Conservation (phyloP, 2,888 invertebrate species). For the Trichopoda pennipes region DNA sequence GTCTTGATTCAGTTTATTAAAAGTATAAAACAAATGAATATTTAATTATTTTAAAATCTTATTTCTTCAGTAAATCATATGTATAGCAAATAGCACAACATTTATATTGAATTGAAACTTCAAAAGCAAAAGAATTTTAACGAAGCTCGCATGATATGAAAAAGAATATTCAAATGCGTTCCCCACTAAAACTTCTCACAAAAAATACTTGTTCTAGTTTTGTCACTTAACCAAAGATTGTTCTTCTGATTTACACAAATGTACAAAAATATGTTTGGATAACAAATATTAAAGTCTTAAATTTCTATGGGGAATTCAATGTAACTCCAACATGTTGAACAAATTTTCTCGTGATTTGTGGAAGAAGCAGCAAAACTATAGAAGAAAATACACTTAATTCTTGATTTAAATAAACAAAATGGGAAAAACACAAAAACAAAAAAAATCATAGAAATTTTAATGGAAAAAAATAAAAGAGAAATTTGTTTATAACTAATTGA, state of each 20-base stretch:
- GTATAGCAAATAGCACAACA: too few species aligned
- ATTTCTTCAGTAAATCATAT: too few species aligned
- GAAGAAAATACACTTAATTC: not conserved
- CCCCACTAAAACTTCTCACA: too few species aligned
- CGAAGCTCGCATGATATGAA: too few species aligned
- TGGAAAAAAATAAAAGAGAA: constrained; percentile 71
- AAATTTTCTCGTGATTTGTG: constrained; percentile 12
- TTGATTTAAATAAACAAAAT: not conserved
- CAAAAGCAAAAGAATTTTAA: too few species aligned
- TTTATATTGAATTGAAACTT: too few species aligned
- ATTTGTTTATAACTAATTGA: constrained; percentile 77
- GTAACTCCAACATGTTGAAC: constrained; percentile 1
- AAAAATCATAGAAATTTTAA: constrained; percentile 50
- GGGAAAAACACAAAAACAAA: not conserved
- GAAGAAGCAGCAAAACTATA: not conserved
- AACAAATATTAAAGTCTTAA: constrained; percentile 8
- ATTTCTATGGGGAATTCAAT: constrained; percentile 18
- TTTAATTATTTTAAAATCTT: too few species aligned
- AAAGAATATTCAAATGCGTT: too few species aligned
- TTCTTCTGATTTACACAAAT: not conserved
- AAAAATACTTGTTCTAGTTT: too few species aligned
- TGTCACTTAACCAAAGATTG: too few species aligned
- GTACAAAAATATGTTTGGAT: not conserved
- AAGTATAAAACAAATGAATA: too few species aligned
- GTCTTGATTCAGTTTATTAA: too few species aligned